phyloP scores from a whole-genome alignment of 1,140 invertebrate species.

The Hyles vespertilio region DNA sequence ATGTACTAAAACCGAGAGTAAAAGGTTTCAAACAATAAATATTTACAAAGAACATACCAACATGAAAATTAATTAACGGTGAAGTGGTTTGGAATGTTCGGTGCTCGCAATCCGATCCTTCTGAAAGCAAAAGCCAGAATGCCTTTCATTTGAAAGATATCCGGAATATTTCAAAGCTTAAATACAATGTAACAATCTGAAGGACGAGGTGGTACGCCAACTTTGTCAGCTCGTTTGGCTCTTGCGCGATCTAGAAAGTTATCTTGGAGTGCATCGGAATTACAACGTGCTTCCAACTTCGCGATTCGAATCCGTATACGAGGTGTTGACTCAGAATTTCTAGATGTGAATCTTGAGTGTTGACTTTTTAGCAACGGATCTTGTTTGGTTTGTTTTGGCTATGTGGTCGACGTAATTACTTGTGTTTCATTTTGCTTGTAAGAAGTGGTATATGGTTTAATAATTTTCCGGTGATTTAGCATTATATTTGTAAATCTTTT shows the following conservation, averaged over 20 bases:
- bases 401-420: too few species aligned
- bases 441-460: too few species aligned
- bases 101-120: conserved; percentile 21
- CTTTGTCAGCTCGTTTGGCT: conserved; percentile 63
- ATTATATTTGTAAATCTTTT: too few species aligned
- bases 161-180: conserved; percentile 27
- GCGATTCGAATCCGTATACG: conserved; percentile 46
- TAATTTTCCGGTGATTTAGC: too few species aligned
- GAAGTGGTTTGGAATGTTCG: conserved; percentile 16
- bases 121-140: conserved; percentile 18
- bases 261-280: conserved; percentile 58
- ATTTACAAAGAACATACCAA: conserved; percentile 14
- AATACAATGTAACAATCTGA: conserved; percentile 49
- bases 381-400: too few species aligned
- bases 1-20: too few species aligned
- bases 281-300: conserved; percentile 56
- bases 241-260: conserved; percentile 52
- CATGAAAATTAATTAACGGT: conserved; percentile 19
- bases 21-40: not conserved
- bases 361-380: not conserved
- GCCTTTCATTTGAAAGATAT: conserved; percentile 19
- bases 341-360: conserved; percentile 18
- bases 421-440: too few species aligned
- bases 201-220: conserved; percentile 41
- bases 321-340: conserved; percentile 23